Percentiles rank a stretch among this genome's conserved stretches.
Evolutionary conservation across 2,797 vertebrate genomes (phyloP).

Genomic region (Lophotriccus pileatus): DNA sequence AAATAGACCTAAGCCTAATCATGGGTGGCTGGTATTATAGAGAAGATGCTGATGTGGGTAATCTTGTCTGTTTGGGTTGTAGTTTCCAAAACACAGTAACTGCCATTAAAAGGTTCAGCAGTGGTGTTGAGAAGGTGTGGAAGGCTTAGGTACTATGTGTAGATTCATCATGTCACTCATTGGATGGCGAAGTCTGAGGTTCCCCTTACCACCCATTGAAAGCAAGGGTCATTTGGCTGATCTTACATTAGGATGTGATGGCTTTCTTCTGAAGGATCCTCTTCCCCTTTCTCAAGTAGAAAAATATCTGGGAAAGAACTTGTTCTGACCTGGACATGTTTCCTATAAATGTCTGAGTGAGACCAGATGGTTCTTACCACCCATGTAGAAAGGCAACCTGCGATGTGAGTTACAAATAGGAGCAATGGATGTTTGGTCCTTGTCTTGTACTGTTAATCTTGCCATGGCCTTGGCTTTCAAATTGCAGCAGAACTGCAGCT

Average conservation of each 20-base stretch:
- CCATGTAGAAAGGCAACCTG: neutral
- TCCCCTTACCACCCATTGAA: neutral
- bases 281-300: neutral
- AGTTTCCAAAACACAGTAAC: neutral
- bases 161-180: neutral
- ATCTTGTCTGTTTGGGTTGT: neutral
- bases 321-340: neutral
- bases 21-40: neutral
- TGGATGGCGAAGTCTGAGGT: neutral
- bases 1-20: neutral
- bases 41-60: neutral
- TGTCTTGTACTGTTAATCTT: neutral
- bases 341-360: neutral
- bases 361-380: neutral
- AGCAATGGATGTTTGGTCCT: neutral
- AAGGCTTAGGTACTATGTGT: neutral
- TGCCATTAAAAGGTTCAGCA: neutral
- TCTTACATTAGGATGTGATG: neutral
- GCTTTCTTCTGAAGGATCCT: neutral
- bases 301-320: neutral
- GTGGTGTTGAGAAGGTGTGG: neutral
- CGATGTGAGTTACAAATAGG: neutral
- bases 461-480: neutral
- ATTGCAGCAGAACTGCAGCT: neutral
- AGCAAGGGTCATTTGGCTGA: neutral